Evolutionary conservation across 2,888 invertebrate genomes (phyloP), one percentile per base, ranked within the genome.

Genomic region (Agrochola circellaris): DNA sequence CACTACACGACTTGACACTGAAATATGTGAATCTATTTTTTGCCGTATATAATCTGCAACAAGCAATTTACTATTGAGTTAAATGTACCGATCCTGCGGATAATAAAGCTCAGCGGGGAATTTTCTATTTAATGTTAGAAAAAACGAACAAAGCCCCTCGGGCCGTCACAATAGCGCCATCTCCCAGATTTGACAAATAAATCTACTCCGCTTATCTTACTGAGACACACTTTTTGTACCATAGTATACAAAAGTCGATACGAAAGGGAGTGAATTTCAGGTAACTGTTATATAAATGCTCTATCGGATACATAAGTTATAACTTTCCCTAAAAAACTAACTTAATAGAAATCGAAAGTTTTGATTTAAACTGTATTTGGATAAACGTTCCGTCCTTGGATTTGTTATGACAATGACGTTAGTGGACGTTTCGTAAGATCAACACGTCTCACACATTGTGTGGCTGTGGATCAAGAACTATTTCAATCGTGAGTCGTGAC

Each of bases 61-160:
- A 77, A 78, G 81, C 84, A 84, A 81, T 81, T 77, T 88, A 76
- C 76, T 77, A 74, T 81, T 30, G 80, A 87, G 81, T 84, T 80
- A 81, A 83, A 88, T 82, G 78, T 84, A 78, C 81, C 78, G 73
- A 77, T 74, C 60, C 65, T 69, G 62, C 62, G 76, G 62, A 75
- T 75, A 75, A 74, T 76, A 82, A 62, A 66, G 73, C 82, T 58
- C 84, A 76, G 82, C 84, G 70, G 85, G 80, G 77, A 78, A 69
- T 79, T 68, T 84, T 73, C 76, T 87, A 82, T 81, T 83, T 72
- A 74, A 81, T 75, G 77, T 78, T 64, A 75, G 20, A 77, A 85
- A 86, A 87, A 87, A 77, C 64, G 75, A 79, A 88, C 88, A 87
- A 88, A 78, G 77, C 66, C 11, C 69, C 77, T 64, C 62, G 73